These are phyloP conservation scores for Syngnathus scovelli DNA, from an alignment of 2,113 vertebrate genomes.

Conservation along the genomic window DNA sequence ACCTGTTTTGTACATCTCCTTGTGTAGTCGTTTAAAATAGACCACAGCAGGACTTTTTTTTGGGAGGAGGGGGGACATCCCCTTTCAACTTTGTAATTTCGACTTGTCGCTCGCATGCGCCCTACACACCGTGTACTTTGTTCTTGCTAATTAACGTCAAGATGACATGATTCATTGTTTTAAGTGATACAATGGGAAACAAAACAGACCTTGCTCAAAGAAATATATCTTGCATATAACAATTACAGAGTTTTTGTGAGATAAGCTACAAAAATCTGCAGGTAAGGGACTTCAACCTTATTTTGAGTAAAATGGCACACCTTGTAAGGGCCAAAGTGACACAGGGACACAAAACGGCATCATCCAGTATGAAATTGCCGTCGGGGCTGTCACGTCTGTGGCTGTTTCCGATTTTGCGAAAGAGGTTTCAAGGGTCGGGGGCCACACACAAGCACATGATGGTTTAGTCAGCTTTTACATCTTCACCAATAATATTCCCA, in stretches of 20 bases:
- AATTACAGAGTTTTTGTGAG: not conserved
- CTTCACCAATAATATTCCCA: slow-evolving; percentile 28
- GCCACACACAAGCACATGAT: slow-evolving; percentile 48
- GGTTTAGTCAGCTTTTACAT: slow-evolving; percentile 46
- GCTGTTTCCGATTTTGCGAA: slow-evolving; percentile 36
- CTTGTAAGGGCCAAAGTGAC: not conserved
- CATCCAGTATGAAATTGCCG: not conserved
- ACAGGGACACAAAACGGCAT: not conserved
- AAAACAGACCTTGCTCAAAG: not conserved
- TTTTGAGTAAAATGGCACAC: not conserved
- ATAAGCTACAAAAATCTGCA: not conserved
- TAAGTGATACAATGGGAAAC: not conserved
- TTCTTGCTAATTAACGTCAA: not conserved
- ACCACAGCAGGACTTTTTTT: not conserved
- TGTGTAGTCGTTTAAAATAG: not conserved
- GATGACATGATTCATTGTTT: not conserved
- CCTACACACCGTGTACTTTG: not conserved
- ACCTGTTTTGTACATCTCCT: not conserved
- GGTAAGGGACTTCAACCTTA: too few relatives aligned
- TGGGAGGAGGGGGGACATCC: not conserved
- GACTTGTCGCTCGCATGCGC: not conserved
- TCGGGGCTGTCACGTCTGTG: not conserved
- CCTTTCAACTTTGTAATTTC: not conserved
- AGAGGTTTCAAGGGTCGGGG: slow-evolving; percentile 40
- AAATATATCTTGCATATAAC: not conserved